Evolutionary conservation across 2,888 invertebrate genomes (phyloP).

Genomic region (Erpobdella octoculata): DNA sequence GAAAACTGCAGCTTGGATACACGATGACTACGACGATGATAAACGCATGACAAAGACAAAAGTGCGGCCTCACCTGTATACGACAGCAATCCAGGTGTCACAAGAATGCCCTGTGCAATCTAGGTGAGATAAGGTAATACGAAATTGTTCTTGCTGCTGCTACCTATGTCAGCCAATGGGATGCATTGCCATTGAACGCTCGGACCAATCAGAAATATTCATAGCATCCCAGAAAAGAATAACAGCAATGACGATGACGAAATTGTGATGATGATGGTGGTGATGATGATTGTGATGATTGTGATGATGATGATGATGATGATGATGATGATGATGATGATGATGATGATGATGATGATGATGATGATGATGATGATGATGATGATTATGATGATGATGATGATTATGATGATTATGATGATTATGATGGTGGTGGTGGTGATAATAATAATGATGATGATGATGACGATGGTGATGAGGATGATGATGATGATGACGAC

Average conservation of each 20-base stretch:
- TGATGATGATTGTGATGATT: background rate
- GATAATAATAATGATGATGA: constrained; percentile 14
- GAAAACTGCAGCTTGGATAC: background rate
- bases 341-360: constrained; percentile 15
- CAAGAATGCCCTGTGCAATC: constrained; percentile 12
- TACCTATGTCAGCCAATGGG: background rate
- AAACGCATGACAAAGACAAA: constrained; percentile 13
- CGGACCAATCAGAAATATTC: background rate
- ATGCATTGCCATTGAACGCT: background rate
- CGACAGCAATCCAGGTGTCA: constrained; percentile 12
- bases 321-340: constrained; percentile 9
- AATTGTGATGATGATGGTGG: constrained; percentile 6
- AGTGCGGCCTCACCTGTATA: background rate
- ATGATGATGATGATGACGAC: constrained; percentile 20
- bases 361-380: constrained; percentile 17
- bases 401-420: constrained; percentile 21
- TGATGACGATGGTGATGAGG: constrained; percentile 14
- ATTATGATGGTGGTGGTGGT: constrained; percentile 19
- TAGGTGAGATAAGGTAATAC: constrained; percentile 4
- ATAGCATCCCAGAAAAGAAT: background rate
- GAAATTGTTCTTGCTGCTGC: constrained; percentile 2
- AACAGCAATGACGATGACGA: background rate
- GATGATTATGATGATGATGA: constrained; percentile 24
- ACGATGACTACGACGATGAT: background rate
- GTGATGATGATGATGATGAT: constrained; percentile 13